Percentiles rank a stretch among this genome's conserved stretches.
Evolutionary conservation across 2,113 vertebrate species (phyloP).

Genomic region (Sisor rabdophorus): DNA sequence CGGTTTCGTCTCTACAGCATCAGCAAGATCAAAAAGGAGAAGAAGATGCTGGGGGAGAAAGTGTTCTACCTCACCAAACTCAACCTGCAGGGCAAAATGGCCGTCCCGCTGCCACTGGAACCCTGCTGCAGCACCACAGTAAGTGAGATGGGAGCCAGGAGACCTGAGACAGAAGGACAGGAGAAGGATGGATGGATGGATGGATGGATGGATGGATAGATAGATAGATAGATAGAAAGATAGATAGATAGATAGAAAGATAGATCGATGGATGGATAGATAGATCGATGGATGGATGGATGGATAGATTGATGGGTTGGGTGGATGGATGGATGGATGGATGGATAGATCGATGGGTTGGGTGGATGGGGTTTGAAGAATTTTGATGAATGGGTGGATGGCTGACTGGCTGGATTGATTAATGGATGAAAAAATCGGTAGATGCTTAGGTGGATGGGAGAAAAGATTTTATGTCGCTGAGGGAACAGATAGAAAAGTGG

Average conservation of each 20-base stretch:
- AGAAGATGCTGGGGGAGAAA: constrained; percentile 95
- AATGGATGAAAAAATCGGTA: no score
- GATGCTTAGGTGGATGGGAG: no score
- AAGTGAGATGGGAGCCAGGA: constrained; percentile 60
- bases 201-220: neutral
- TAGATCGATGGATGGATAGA: no score
- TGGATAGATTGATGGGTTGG: no score
- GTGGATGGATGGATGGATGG: no score
- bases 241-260: no score
- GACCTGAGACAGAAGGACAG: no score
- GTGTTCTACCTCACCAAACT: constrained; percentile 97
- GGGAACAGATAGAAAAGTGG: no score
- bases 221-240: neutral
- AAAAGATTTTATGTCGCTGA: no score
- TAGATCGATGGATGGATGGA: neutral
- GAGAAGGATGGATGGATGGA: neutral
- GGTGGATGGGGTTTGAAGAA: no score
- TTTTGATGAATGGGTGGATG: no score
- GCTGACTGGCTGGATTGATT: no score
- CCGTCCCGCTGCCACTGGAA: constrained; percentile 88
- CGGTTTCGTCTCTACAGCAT: constrained; percentile 92
- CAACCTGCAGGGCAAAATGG: constrained; percentile 96
- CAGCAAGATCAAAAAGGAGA: constrained; percentile 93
- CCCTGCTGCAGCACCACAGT: constrained; percentile 87
- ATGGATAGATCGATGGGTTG: neutral